Evolutionary conservation across 2,113 vertebrate genomes (phyloP), one percentile per base, ranked within the genome.

Genomic region (Amblyornis subalaris): DNA sequence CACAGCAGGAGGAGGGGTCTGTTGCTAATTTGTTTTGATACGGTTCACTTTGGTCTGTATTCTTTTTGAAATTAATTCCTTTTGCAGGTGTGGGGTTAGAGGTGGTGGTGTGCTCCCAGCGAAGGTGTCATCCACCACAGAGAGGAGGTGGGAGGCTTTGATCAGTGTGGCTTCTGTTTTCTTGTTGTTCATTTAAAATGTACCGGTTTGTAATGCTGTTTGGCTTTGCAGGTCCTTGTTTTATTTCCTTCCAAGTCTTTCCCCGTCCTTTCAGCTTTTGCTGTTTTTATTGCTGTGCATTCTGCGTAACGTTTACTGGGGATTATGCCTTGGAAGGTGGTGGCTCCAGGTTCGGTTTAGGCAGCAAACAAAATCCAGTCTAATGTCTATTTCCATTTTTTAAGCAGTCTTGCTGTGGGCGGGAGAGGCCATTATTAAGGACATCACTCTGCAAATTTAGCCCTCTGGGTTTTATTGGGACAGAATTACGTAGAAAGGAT

Each of bases 11-110:
- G 72, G 81, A 92, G 82, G 82, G 62, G 81, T 84, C 67, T 88
- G 62, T 86, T 91, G 78, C 61, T 96, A 88, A 93, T 93, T 91
- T 96, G 77, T 95, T 94, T 97, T 94, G 91, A 84, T 95, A 73
- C 5, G 67, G 18, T 90, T 94, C 22, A 3, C 93, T 95, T 96
- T 95, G 89, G 94, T 89, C 58, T 95, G 54, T 89, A 94, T 74
- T 96, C 83, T 84, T 94, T 96, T 96, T 95, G 76, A 95, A 94
- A 95, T 89, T 92, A 95, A 93, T 96, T 96, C 91, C 87, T 96
- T 94, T 92, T 96, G 89, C 96, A 95, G 95, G 93, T 94, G 91
- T 96, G 91, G 74, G 96, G 96, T 96, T 96, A 96, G 92, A 96
- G 77, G 92, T 89, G 88, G 89, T 91, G 66, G 85, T 84, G 78